phyloP scores from a whole-genome alignment of 2,888 invertebrate species.

The Ophion ellenae region DNA sequence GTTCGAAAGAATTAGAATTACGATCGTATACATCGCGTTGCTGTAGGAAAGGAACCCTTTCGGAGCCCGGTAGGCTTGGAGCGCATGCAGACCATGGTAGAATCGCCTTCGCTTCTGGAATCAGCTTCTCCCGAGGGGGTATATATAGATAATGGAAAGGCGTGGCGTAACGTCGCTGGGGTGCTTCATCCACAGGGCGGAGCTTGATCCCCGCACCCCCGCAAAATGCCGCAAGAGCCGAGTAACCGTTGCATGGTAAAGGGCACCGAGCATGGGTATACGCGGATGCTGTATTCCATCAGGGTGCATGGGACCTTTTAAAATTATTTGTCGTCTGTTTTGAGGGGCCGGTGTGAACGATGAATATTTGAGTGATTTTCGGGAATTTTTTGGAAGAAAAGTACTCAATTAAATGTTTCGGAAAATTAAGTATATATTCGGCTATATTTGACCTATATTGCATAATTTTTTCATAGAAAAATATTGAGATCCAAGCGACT shows the following conservation, averaged over 20 bases:
- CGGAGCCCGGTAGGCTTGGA: neutral
- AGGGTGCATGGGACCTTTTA: neutral
- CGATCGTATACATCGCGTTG: neutral
- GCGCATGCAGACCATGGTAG: neutral
- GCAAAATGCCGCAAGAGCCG: constrained; percentile 21
- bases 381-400: too few relatives aligned
- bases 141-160: constrained; percentile 62
- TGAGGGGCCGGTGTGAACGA: too few relatives aligned
- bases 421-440: too few relatives aligned
- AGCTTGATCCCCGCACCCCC: constrained; percentile 48
- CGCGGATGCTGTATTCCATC: neutral
- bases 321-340: too few relatives aligned
- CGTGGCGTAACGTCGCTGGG: constrained; percentile 64
- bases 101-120: constrained; percentile 31
- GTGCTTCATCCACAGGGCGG: constrained; percentile 58
- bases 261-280: neutral
- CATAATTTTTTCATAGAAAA: too few relatives aligned
- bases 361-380: too few relatives aligned
- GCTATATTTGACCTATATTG: too few relatives aligned
- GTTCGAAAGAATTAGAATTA: constrained; percentile 22
- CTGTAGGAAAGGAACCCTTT: constrained; percentile 10
- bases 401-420: too few relatives aligned
- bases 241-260: neutral
- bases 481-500: too few relatives aligned
- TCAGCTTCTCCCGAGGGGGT: constrained; percentile 44